Percentiles rank a stretch among this genome's conserved stretches.
Evolutionary conservation across 1,140 invertebrate genomes (phyloP).

Genomic region (Bombus haemorrhoidalis): DNA sequence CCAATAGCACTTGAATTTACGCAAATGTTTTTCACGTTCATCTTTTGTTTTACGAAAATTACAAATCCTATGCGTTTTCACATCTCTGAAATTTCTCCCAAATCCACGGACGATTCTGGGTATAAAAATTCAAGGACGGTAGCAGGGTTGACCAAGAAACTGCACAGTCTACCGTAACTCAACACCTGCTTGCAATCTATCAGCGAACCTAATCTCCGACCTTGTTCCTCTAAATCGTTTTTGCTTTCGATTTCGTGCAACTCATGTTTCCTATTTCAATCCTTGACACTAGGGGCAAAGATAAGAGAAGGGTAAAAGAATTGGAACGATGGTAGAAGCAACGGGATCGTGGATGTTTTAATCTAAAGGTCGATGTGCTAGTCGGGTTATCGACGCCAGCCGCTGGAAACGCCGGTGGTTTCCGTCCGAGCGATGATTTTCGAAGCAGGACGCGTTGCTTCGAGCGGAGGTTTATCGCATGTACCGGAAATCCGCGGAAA

Average conservation of each 20-base stretch:
- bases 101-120: too few relatives aligned
- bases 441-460: constrained; percentile 26
- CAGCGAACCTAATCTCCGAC: not conserved
- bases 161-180: not conserved
- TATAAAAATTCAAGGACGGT: not conserved
- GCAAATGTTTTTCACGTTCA: too few relatives aligned
- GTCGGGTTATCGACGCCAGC: constrained; percentile 48
- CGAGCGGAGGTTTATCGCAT: constrained; percentile 37
- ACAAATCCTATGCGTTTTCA: too few relatives aligned
- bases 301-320: not conserved
- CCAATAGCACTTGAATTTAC: too few relatives aligned
- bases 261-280: constrained; percentile 51
- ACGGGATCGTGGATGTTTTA: constrained; percentile 59
- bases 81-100: too few relatives aligned
- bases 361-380: constrained; percentile 59
- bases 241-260: constrained; percentile 31
- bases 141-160: not conserved
- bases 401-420: constrained; percentile 29
- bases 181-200: not conserved
- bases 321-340: not conserved
- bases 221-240: not conserved
- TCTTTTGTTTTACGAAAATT: too few relatives aligned
- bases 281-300: not conserved
- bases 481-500: constrained; percentile 10
- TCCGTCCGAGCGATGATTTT: constrained; percentile 32